A percentile compares a stretch with the other conserved stretches of the same genome.
These are phyloP conservation scores for Girardinichthys multiradiatus DNA, from an alignment of 2,113 vertebrate genomes.

Conservation along the genomic window DNA sequence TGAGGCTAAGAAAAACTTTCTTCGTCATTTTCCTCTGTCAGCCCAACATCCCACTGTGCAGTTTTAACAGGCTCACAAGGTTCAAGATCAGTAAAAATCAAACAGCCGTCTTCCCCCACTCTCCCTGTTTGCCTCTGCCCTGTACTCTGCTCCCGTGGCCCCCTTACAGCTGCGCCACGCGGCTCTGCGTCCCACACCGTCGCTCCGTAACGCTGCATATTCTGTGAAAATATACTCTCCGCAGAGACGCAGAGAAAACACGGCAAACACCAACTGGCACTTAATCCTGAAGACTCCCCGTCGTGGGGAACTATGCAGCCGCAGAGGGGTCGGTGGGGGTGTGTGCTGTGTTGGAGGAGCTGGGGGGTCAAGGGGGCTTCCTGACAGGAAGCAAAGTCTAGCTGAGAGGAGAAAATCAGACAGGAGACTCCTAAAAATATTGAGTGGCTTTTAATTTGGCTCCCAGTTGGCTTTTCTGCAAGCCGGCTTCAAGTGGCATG, in stretches of 20 bases:
- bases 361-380: constrained; percentile 78
- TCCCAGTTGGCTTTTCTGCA: constrained; percentile 80
- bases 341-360: constrained; percentile 51
- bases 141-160: constrained; percentile 28
- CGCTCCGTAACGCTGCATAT: constrained; percentile 79
- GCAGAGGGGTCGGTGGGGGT: constrained; percentile 58
- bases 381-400: constrained; percentile 91
- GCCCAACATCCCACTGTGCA: constrained; percentile 83
- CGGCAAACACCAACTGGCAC: constrained; percentile 96
- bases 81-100: constrained; percentile 83
- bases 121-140: constrained; percentile 43
- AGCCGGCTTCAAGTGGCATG: constrained; percentile 45
- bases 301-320: constrained; percentile 86
- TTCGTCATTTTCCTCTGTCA: constrained; percentile 59
- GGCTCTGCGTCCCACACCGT: constrained; percentile 67
- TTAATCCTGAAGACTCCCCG: constrained; percentile 91
- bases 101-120: constrained; percentile 80
- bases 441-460: constrained; percentile 90
- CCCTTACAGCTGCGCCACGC: constrained; percentile 68
- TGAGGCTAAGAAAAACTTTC: constrained; percentile 63
- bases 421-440: constrained; percentile 85
- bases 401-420: constrained; percentile 73
- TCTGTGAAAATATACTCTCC: constrained; percentile 90
- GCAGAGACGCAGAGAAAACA: constrained; percentile 92
- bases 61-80: constrained; percentile 73